phyloP scores from a whole-genome alignment of 1,140 invertebrate genomes.

The Leptinotarsa lineolata region DNA sequence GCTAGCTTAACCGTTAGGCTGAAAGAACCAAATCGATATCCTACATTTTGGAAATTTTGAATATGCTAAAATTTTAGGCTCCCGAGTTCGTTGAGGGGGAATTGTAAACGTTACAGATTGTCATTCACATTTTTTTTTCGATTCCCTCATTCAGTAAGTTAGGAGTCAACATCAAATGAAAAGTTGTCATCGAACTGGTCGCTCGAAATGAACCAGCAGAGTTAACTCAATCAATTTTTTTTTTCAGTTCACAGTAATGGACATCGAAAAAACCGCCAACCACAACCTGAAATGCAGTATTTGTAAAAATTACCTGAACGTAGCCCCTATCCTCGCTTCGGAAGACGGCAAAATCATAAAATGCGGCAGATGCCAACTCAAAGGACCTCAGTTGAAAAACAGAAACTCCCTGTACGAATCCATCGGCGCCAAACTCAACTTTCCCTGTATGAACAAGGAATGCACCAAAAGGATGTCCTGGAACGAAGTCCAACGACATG shows the following conservation, averaged over 20 bases:
- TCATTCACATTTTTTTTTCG: no score
- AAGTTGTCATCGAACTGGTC: neutral
- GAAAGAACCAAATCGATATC: no score
- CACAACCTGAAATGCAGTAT: slow-evolving; percentile 22
- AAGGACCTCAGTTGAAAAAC: slow-evolving; percentile 10
- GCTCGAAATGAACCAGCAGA: neutral
- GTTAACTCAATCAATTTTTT: neutral
- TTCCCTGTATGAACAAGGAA: slow-evolving; percentile 24
- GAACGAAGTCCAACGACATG: slow-evolving; percentile 21
- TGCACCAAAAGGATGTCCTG: slow-evolving; percentile 16
- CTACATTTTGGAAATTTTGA: no score
- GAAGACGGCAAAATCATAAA: slow-evolving; percentile 26
- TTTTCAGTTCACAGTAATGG: slow-evolving; percentile 20
- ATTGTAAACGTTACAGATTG: no score
- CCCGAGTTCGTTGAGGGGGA: no score
- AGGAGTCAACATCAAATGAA: neutral
- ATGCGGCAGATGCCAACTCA: slow-evolving; percentile 21
- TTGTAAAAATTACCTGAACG: slow-evolving; percentile 24
- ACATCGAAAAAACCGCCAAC: slow-evolving; percentile 14
- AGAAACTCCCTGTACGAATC: slow-evolving; percentile 24
- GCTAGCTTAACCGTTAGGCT: no score
- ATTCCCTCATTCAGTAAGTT: no score
- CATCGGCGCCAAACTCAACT: slow-evolving; percentile 23
- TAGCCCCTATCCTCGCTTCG: slow-evolving; percentile 17
- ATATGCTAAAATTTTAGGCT: no score